Base-by-base conservation (phyloP, 2,113 vertebrate species). In the Onychostoma macrolepis region DNA sequence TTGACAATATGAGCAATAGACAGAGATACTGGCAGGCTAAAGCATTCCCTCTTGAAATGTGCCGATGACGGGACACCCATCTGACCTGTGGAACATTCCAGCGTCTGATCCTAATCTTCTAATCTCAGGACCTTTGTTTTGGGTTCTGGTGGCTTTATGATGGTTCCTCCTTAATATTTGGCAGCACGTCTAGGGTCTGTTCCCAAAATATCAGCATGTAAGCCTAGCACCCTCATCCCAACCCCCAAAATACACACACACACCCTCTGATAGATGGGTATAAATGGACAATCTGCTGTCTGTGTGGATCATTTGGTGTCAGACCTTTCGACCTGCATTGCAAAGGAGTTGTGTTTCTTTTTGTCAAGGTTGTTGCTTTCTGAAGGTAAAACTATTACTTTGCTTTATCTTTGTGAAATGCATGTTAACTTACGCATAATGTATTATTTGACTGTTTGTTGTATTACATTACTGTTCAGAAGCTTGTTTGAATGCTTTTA, bases 161-260 rank as follows among this genome's bases (percentile, higher is more conserved):
- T 38, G 33, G 48, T 56, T 58, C 6, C 33, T 74, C 5, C 24
- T 21, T 75, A 26, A 48, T 72, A 48, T 80, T 80, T 50, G 77
- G 41, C 61, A 71, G 77, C 69, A 15, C 9, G 38, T 36, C 48
- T 53, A 78, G 65, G 24, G 19, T n/a, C 48, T 58, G 71, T 83
- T 87, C 89, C 75, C 30, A 86, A 89, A 90, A 90, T 90, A 89
- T 89, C 89, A 80, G 74, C 12, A 33, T 50, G 87, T 90, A 87
- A 90, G 67, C 87, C 58, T 53, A 50, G 74, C 84, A 77, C 43
- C 43, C 85, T 79, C 74, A 69, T 75, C 83, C 72, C 84, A 87
- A 85, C 83, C 88, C 84, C 56, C 76, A 63, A 84, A 80, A 87
- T 83, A 84, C 83, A 85, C 87, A n/a, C n/a, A 85, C 83, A 85